Evolutionary conservation across 2,888 invertebrate genomes (phyloP).

Genomic region (Phanerotoma sp.): DNA sequence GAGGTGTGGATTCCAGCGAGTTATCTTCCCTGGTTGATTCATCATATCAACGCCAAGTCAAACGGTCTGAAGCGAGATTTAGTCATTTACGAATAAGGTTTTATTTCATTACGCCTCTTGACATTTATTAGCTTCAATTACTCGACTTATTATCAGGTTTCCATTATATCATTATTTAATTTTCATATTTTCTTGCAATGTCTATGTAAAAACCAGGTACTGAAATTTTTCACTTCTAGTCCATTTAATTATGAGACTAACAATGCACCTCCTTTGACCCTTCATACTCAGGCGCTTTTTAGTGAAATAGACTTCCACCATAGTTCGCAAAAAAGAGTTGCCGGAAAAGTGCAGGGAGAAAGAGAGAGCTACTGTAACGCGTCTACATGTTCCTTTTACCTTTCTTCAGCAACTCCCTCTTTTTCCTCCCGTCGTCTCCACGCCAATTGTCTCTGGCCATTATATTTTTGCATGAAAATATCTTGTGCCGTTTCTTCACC

Average conservation of each 20-base stretch:
- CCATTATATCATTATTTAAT: too few species aligned
- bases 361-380: conserved; percentile 2
- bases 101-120: too few species aligned
- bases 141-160: too few species aligned
- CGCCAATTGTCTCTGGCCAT: conserved; percentile 19
- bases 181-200: too few species aligned
- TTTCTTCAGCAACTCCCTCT: conserved; percentile 1
- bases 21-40: too few species aligned
- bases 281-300: conserved; percentile 8
- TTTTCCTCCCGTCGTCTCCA: neutral
- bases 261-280: conserved; percentile 11
- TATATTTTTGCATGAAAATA: conserved; percentile 25
- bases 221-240: neutral
- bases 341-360: conserved; percentile 15
- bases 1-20: too few species aligned
- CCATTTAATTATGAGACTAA: neutral
- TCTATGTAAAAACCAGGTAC: too few species aligned
- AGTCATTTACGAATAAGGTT: too few species aligned
- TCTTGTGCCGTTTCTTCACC: conserved; percentile 16
- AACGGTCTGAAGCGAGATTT: too few species aligned
- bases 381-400: conserved; percentile 7
- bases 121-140: too few species aligned
- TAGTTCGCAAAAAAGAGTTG: conserved; percentile 8
- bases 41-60: too few species aligned
- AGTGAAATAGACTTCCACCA: conserved; percentile 18